Conservation (phyloP, 2,888 invertebrate genomes). For the Trachelus iudaicus region DNA sequence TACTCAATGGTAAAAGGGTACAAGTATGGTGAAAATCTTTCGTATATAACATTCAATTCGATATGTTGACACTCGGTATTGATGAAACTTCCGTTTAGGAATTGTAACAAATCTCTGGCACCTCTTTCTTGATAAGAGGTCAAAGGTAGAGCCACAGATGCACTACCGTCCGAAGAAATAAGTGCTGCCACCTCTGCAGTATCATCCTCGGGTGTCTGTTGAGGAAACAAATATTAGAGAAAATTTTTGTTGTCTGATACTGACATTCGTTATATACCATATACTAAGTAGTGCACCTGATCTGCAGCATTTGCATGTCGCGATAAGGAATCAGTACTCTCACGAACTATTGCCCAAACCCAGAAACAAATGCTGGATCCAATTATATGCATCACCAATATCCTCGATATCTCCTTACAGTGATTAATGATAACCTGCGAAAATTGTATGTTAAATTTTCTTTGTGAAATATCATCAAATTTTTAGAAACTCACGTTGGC, state of each 20-base stretch:
- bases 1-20: conserved; percentile 86
- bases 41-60: conserved; percentile 67
- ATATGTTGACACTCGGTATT: conserved; percentile 11
- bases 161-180: conserved; percentile 20
- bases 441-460: background rate
- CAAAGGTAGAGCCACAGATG: conserved; percentile 54
- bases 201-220: background rate
- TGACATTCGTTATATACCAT: background rate
- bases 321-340: conserved; percentile 75
- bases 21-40: conserved; percentile 78
- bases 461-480: background rate
- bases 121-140: conserved; percentile 51
- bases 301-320: conserved; percentile 58
- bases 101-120: conserved; percentile 52
- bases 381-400: conserved; percentile 84
- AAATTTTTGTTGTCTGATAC: background rate
- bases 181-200: conserved; percentile 22
- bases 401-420: conserved; percentile 72
- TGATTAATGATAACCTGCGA: conserved; percentile 72
- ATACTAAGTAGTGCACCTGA: conserved; percentile 27
- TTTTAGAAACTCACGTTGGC: conserved; percentile 74
- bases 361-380: conserved; percentile 84
- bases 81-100: conserved; percentile 61
- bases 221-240: background rate
- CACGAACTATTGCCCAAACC: conserved; percentile 81